Evolutionary conservation across 2,113 vertebrate genomes (phyloP).

Genomic region (Charina bottae): DNA sequence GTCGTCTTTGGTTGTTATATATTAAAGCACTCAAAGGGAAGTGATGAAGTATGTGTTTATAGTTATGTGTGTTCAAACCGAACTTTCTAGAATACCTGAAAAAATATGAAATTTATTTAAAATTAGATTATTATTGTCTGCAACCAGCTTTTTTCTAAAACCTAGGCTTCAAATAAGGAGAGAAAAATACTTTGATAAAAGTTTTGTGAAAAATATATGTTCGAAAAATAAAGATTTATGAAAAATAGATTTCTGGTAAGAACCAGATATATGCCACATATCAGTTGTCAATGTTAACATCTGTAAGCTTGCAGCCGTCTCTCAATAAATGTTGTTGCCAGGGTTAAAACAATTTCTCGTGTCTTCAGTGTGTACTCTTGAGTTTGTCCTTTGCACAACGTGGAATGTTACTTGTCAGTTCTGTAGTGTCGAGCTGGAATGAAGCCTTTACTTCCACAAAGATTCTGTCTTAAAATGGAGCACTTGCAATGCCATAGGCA

Average conservation of each 20-base stretch:
- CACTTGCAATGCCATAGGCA: conserved; percentile 61
- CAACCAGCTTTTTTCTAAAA: conserved; percentile 44
- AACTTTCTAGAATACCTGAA: conserved; percentile 60
- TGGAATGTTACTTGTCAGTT: conserved; percentile 54
- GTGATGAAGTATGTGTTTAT: conserved; percentile 58
- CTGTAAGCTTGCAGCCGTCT: conserved; percentile 53
- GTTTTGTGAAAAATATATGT: conserved; percentile 36
- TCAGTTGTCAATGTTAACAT: conserved; percentile 67
- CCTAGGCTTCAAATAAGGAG: not conserved
- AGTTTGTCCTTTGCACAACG: conserved; percentile 63
- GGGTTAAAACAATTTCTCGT: conserved; percentile 27
- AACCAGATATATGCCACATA: conserved; percentile 37
- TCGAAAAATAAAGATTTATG: conserved; percentile 8
- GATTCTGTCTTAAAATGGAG: conserved; percentile 55
- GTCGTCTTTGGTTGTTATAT: not conserved
- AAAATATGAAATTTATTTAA: conserved; percentile 70
- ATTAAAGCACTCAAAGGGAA: conserved; percentile 5
- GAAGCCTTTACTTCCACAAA: conserved; percentile 48
- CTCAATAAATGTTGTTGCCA: conserved; percentile 31
- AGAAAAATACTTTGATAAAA: not conserved
- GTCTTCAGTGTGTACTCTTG: conserved; percentile 58
- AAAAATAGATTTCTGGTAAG: conserved; percentile 21
- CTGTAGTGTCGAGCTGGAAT: conserved; percentile 45
- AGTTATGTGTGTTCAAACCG: conserved; percentile 48
- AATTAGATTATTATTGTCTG: conserved; percentile 63